Evolutionary conservation across 2,888 invertebrate species (phyloP).

Genomic region (Chydorus sphaericus): DNA sequence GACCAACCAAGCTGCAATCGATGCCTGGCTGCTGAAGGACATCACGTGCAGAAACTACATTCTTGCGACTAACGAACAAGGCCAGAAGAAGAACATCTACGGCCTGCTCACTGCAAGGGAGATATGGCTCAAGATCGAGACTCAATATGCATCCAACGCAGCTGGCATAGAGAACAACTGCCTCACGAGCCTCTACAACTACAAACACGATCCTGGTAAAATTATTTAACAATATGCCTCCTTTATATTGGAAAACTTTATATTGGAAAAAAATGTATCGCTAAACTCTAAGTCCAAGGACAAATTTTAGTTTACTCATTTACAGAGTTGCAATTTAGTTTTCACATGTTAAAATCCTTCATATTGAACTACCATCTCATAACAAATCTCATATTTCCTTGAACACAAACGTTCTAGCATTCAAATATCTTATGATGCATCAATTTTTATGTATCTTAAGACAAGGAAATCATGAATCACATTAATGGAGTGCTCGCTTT

Average conservation of each 20-base stretch:
- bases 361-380: no score
- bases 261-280: no score
- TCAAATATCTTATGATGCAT: no score
- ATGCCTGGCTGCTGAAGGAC: background rate
- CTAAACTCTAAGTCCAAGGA: no score
- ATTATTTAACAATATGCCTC: no score
- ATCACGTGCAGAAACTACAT: background rate
- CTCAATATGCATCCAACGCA: background rate
- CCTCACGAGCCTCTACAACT: background rate
- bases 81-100: background rate
- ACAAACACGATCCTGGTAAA: background rate
- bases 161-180: background rate
- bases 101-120: background rate
- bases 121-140: background rate
- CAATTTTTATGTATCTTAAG: background rate
- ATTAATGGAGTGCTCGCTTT: background rate
- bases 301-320: no score
- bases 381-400: no score
- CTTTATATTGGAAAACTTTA: no score
- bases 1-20: constrained; percentile 1
- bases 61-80: background rate
- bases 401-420: no score
- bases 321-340: no score
- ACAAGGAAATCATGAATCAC: background rate
- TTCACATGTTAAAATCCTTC: no score